A percentile compares a stretch with the other conserved stretches of the same genome.
These are phyloP conservation scores for Halcyon smyrnensis DNA, from an alignment of 2,797 vertebrate genomes.

Conservation along the genomic window DNA sequence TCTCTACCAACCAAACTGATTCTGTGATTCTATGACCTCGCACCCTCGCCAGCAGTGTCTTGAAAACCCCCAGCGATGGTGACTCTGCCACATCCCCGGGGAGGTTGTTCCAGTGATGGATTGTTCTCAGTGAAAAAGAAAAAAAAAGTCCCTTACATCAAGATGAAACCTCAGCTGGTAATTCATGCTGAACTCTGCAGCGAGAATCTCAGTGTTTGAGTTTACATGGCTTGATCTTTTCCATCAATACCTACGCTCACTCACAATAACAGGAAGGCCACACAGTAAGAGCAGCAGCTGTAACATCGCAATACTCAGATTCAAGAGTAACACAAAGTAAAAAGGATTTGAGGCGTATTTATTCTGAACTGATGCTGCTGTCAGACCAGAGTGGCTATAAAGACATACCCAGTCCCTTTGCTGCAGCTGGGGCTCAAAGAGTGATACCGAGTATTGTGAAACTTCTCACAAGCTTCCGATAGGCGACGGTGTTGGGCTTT, in stretches of 20 bases:
- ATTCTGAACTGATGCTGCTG: not conserved
- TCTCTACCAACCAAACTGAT: not conserved
- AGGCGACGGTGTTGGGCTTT: constrained; percentile 15
- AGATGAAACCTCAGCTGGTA: not conserved
- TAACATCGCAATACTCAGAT: not conserved
- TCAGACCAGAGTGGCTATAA: not conserved
- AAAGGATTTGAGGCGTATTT: not conserved
- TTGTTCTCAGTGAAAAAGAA: not conserved
- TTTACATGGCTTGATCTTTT: not conserved
- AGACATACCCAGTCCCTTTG: not conserved
- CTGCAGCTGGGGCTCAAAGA: not conserved
- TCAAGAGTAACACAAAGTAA: not conserved
- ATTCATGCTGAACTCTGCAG: not conserved
- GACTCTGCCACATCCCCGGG: rapidly evolving
- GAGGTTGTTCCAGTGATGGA: not conserved
- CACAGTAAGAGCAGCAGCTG: not conserved
- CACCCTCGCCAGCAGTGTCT: not conserved
- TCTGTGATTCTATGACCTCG: not conserved
- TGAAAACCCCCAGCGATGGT: not conserved
- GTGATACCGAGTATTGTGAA: not conserved
- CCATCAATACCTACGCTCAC: not conserved
- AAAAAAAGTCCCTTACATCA: not conserved
- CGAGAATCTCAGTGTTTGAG: not conserved
- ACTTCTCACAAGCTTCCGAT: not conserved
- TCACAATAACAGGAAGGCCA: not conserved